A percentile compares a stretch with the other conserved stretches of the same genome.
Conservation (phyloP, 53 echinoderm and acorn worm species). For the Holothuria scabra region DNA sequence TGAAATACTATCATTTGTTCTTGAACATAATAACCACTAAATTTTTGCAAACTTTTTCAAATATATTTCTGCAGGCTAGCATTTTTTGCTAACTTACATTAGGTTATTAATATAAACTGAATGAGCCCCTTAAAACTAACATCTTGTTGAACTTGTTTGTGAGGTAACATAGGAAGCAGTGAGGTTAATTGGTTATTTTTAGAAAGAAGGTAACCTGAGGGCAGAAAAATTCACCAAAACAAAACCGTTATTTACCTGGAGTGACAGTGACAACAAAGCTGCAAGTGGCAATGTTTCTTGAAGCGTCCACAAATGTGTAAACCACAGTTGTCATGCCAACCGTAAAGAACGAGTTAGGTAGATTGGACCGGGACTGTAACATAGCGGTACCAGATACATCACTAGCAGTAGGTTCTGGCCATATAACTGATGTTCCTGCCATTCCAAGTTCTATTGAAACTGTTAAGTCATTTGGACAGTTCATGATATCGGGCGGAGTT, state of each 20-base stretch:
- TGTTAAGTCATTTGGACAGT: constrained; percentile 52
- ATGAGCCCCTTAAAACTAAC: too few species aligned
- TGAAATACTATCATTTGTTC: too few species aligned
- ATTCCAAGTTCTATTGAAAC: constrained; percentile 54
- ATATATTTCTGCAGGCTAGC: too few species aligned
- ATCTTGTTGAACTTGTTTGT: too few species aligned
- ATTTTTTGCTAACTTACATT: too few species aligned
- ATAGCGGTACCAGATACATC: constrained; percentile 45
- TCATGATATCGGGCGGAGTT: constrained; percentile 51
- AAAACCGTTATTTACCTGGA: constrained; percentile 14
- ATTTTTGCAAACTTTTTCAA: too few species aligned
- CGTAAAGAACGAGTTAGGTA: constrained; percentile 51
- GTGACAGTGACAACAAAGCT: constrained; percentile 59
- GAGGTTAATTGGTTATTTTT: too few species aligned
- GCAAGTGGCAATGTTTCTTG: constrained; percentile 62
- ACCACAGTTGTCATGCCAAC: constrained; percentile 64
- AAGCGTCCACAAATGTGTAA: constrained; percentile 60
- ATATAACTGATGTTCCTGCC: constrained; percentile 7
- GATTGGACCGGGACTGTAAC: constrained; percentile 25
- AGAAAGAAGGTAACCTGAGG: too few species aligned
- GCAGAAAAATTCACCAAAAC: too few species aligned
- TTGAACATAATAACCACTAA: too few species aligned
- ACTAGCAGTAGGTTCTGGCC: constrained; percentile 49
- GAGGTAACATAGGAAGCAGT: too few species aligned
- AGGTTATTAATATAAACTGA: too few species aligned